Conservation (phyloP, 2,888 invertebrate species). For the Diloba caeruleocephala region DNA sequence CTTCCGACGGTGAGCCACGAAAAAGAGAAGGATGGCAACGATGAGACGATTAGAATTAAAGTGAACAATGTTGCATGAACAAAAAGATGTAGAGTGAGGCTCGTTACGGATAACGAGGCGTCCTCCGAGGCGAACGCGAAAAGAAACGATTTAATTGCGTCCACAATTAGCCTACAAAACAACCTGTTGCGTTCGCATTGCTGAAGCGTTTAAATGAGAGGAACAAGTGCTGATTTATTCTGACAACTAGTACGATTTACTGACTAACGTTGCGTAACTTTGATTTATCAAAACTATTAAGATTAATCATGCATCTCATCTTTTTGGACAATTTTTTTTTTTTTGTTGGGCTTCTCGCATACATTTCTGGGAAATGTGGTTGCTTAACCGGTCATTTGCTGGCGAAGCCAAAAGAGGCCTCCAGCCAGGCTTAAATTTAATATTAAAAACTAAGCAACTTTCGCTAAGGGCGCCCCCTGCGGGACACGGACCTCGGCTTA, state of each 20-base stretch:
- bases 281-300: slow-evolving; percentile 6
- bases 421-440: too few species aligned
- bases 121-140: slow-evolving; percentile 68
- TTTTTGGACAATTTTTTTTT: slow-evolving; percentile 2
- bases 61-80: slow-evolving; percentile 67
- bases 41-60: slow-evolving; percentile 65
- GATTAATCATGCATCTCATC: slow-evolving; percentile 2
- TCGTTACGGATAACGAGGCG: slow-evolving; percentile 71
- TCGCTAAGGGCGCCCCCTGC: too few species aligned
- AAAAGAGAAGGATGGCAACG: slow-evolving; percentile 49
- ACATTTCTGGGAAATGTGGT: too few species aligned
- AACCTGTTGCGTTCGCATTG: slow-evolving; percentile 77
- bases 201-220: slow-evolving; percentile 63
- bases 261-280: slow-evolving; percentile 25
- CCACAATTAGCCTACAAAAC: slow-evolving; percentile 81
- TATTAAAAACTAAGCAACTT: too few species aligned
- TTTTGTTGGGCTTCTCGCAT: too few species aligned
- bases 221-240: slow-evolving; percentile 54
- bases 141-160: slow-evolving; percentile 79
- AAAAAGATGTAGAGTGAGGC: slow-evolving; percentile 65
- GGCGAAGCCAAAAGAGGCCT: too few species aligned
- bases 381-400: too few species aligned
- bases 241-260: slow-evolving; percentile 37
- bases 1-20: slow-evolving; percentile 39
- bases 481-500: too few species aligned